Evolutionary conservation across 2,113 vertebrate genomes (phyloP).

Genomic region (Tursiops truncatus): DNA sequence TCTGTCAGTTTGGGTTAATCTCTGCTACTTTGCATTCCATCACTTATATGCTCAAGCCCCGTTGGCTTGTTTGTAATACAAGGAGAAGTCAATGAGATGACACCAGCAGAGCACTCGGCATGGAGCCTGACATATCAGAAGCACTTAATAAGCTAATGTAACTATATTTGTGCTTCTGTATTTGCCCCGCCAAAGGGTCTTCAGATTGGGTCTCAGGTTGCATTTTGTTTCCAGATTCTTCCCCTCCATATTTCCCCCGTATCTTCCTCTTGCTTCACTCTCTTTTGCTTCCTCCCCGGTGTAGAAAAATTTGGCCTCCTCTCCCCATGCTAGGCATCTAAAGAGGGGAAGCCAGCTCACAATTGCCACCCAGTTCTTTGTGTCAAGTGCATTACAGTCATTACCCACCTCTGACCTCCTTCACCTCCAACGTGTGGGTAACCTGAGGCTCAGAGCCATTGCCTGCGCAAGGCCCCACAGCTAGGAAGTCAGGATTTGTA

Average conservation of each 20-base stretch:
- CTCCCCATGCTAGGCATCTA: neutral
- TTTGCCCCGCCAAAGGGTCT: neutral
- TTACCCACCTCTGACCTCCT: neutral
- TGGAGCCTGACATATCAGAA: neutral
- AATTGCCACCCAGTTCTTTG: rapidly evolving
- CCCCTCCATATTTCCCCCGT: rapidly evolving
- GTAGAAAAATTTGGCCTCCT: neutral
- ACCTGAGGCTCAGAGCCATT: neutral
- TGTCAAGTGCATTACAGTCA: rapidly evolving
- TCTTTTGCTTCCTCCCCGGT: neutral
- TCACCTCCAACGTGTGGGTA: neutral
- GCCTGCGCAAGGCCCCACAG: neutral
- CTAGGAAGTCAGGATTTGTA: neutral
- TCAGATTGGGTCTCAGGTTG: neutral
- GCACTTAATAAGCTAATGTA: neutral
- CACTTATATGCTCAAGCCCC: neutral
- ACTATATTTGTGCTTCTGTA: neutral
- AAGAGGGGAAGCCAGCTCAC: neutral
- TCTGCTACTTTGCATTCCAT: neutral
- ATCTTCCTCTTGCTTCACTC: neutral
- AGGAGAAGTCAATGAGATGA: neutral
- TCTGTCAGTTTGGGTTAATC: neutral
- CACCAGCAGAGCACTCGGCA: rapidly evolving
- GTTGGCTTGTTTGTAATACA: neutral
- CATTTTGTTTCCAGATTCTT: too few relatives aligned